Evolutionary conservation across 2,888 invertebrate species (phyloP).

Genomic region (Girardia tigrina): DNA sequence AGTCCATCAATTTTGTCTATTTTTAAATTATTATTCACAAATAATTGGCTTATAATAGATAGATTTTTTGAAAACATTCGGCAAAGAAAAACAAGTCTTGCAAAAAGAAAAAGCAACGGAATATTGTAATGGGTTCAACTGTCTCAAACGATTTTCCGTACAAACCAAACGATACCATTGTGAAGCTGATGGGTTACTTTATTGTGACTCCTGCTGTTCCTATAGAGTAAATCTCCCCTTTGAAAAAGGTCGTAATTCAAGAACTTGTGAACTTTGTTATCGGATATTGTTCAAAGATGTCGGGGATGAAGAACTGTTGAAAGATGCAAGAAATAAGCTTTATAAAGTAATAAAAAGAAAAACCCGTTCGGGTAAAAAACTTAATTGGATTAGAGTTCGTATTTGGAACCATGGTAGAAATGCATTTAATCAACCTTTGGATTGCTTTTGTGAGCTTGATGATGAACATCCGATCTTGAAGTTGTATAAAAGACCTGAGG

Average conservation of each 20-base stretch:
- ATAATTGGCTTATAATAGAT: no score
- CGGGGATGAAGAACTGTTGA: neutral
- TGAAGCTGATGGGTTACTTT: neutral
- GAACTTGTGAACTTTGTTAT: neutral
- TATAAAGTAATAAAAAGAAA: neutral
- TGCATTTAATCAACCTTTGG: no score
- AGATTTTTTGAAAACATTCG: no score
- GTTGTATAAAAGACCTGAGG: neutral
- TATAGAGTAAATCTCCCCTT: neutral
- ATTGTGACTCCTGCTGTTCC: neutral
- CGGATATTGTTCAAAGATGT: no score
- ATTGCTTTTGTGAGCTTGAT: neutral
- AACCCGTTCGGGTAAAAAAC: neutral
- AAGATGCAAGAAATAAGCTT: neutral
- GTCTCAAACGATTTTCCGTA: neutral
- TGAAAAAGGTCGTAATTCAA: neutral
- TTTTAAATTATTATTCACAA: no score
- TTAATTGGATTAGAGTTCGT: neutral
- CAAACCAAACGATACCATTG: neutral
- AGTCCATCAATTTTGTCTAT: no score
- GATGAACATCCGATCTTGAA: neutral
- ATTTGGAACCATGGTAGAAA: no score
- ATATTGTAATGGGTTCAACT: neutral
- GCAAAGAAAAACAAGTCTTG: neutral
- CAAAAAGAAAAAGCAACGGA: neutral